These are phyloP conservation scores for Bujurquina vittata DNA, from an alignment of 2,113 vertebrate species.

Conservation along the genomic window DNA sequence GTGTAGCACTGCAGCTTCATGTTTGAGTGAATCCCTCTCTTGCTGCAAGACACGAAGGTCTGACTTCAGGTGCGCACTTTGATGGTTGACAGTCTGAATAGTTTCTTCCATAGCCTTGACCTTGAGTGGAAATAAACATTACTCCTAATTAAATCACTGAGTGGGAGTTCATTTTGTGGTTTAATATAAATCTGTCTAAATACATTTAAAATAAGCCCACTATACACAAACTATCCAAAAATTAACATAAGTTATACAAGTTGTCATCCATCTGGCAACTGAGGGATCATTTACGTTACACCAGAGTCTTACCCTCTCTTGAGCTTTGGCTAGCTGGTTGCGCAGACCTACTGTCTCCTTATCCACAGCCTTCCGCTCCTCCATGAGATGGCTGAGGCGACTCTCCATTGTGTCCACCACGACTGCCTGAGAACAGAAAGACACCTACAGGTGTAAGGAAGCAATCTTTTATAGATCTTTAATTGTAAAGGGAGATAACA, in stretches of 20 bases:
- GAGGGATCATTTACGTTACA: background rate
- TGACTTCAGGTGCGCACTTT: constrained; percentile 81
- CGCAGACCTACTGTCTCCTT: constrained; percentile 80
- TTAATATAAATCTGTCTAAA: background rate
- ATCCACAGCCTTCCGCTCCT: constrained; percentile 82
- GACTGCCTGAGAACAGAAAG: constrained; percentile 73
- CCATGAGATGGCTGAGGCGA: constrained; percentile 76
- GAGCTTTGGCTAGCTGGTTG: constrained; percentile 79
- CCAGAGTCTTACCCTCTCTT: constrained; percentile 83
- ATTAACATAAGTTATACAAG: background rate
- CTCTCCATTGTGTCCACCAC: constrained; percentile 81
- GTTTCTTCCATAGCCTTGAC: constrained; percentile 82
- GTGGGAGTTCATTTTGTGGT: background rate
- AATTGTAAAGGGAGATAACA: background rate
- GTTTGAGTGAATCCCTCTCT: constrained; percentile 87
- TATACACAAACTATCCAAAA: background rate
- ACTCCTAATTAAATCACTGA: background rate
- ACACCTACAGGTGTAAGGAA: background rate
- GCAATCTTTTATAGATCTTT: background rate
- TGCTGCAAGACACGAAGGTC: constrained; percentile 83
- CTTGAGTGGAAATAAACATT: constrained; percentile 62
- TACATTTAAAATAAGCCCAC: background rate
- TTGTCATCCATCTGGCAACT: background rate
- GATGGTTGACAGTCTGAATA: constrained; percentile 82
- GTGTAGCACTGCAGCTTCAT: constrained; percentile 84